These are phyloP conservation scores for Drosophila nigricruria DNA, from an alignment of 2,888 invertebrate species.

Conservation along the genomic window DNA sequence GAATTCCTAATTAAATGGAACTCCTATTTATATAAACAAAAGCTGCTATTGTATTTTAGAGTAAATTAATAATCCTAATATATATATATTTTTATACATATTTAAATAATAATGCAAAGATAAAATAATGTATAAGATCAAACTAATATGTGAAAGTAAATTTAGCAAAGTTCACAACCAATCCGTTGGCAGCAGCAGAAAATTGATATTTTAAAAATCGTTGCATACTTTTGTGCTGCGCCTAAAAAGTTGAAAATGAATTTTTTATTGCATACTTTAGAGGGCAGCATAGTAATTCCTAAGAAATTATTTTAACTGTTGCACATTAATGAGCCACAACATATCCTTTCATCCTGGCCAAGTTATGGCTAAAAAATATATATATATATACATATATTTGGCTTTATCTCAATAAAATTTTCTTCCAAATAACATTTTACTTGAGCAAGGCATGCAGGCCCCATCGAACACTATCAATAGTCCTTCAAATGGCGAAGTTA, in stretches of 20 bases:
- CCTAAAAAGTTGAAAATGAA: not conserved
- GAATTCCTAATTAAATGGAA: too few species aligned
- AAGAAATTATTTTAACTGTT: not conserved
- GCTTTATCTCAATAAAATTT: too few species aligned
- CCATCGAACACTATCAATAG: too few species aligned
- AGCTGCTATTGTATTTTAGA: not conserved
- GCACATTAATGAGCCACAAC: too few species aligned
- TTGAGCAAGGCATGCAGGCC: too few species aligned
- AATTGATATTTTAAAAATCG: not conserved
- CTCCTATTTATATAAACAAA: not conserved
- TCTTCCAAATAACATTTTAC: too few species aligned
- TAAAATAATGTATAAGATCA: not conserved
- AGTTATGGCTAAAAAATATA: too few species aligned
- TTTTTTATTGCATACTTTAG: conserved; percentile 1
- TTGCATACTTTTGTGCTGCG: conserved; percentile 2
- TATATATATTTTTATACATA: not conserved
- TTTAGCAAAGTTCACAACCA: conserved; percentile 10
- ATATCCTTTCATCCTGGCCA: too few species aligned
- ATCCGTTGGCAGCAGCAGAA: not conserved
- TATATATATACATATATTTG: too few species aligned
- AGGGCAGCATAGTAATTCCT: not conserved
- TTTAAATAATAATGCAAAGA: too few species aligned
- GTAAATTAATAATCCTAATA: not conserved
- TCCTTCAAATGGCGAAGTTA: not conserved
- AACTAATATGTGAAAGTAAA: not conserved